Evolutionary conservation across 2,113 vertebrate species (phyloP), one percentile per base, ranked within the genome.

Genomic region (Hemibagrus wyckioides): DNA sequence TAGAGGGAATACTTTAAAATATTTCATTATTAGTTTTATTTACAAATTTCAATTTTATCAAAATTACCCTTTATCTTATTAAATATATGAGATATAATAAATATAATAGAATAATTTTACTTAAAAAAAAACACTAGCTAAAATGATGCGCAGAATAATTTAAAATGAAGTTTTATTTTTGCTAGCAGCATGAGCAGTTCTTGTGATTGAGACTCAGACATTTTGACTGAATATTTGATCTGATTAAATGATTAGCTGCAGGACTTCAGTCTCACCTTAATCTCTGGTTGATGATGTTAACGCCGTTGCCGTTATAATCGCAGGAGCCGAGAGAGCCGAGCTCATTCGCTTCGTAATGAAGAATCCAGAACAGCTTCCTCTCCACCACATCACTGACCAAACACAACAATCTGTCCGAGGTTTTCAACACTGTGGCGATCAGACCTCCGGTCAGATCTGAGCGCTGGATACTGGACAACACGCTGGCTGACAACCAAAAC

Each of bases 401-500:
- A 0, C 93, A 91, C 28, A 91, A 91, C 41, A 97, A 90, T 87
- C 91, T 92, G 80, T 93, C 93, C 4, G 90, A 61, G 0, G 91
- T 94, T 90, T 95, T 95, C 7, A 97, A 89, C 69, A 98, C 76
- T 33, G 92, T 94, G 4, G 82, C 93, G 85, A 84, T 91, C 15
- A 30, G 87, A 0, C 39, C 92, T 33, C 95, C 96, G 0, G 85
- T 75, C 28, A 96, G 69, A 56, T 93, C 92, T 9, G 92, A 92
- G 57, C 95, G 94, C 85, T 96, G 92, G 92, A 99, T 94, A 61
- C 94, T 95, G 39, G 95, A 90, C n/a, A 89, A 63, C 33, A 71
- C 82, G 13, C 93, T 94, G 14, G 94, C 95, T 41, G 97, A 97
- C 82, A 97, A 92, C 96, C 97, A 98, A 92, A 99, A 99, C 59